Evolutionary conservation across 2,113 vertebrate species (phyloP), one percentile per base, ranked within the genome.

Genomic region (Pluvianellus socialis): DNA sequence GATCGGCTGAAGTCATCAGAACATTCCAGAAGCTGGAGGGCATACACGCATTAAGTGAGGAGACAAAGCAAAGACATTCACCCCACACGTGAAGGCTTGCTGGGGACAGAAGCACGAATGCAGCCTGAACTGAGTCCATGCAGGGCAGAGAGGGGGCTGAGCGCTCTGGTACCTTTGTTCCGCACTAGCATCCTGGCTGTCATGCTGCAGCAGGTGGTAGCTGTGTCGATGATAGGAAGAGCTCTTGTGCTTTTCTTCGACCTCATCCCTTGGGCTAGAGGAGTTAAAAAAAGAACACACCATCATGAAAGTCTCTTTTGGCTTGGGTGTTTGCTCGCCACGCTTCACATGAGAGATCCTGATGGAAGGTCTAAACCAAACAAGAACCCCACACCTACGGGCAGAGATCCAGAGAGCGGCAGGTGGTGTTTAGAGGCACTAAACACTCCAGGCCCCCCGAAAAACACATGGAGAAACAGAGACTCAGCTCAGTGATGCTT

Each of bases 181-280:
- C 3, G 98, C 98, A 56, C 99, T 99, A 33, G 98, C 98, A 19
- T 99, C 99, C 97, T 99, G 99, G 94, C 99, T 99, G 96, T 99
- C 99, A 2, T 99, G 99, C 92, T 99, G 99, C 28, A 99, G 96
- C 20, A 99, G 97, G 92, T 99, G 99, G 89, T 99, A 99, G 77
- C 98, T 98, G 96, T 98, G 99, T 16, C 99, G 98, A 71, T 99
- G 99, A 92, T 98, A 99, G 26, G 99, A 98, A 44, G 99, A 98
- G 80, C 98, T 98, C 97, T 99, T 97, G 93, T 99, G 99, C 88
- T 99, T 98, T 93, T 99, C 99, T 94, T 99, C 99, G 49, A 99
- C 95, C 40, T 99, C 99, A 63, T 99, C 99, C 92, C 99, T 98
- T 47, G 99, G 99, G 95, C 99, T 99, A 81, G 44, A 93, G 59